A percentile compares a stretch with the other conserved stretches of the same genome.
Conservation (phyloP, 2,888 invertebrate species). For the Copidosoma aretas region DNA sequence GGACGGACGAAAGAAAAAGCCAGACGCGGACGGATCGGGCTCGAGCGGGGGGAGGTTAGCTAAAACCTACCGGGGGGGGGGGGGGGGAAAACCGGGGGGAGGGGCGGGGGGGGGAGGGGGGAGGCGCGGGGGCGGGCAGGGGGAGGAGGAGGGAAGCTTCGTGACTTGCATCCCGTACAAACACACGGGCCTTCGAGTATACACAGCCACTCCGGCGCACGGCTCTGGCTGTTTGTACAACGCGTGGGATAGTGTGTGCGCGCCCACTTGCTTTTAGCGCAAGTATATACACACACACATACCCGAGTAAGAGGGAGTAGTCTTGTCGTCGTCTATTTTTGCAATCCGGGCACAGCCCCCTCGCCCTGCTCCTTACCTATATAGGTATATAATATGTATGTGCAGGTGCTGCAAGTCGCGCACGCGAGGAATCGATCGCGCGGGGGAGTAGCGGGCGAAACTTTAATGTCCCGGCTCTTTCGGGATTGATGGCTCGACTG, state of each 20-base stretch:
- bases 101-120: background rate
- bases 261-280: too few relatives aligned
- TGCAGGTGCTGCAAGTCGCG: too few relatives aligned
- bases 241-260: too few relatives aligned
- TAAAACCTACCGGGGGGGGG: background rate
- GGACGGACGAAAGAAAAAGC: too few relatives aligned
- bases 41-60: background rate
- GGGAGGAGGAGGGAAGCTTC: conserved; percentile 11
- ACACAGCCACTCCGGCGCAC: too few relatives aligned
- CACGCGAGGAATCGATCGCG: conserved; percentile 18
- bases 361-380: too few relatives aligned
- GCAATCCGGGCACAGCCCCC: conserved; percentile 11
- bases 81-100: background rate
- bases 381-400: too few relatives aligned
- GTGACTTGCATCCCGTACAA: conserved; percentile 26
- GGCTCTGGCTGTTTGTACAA: too few relatives aligned
- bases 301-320: too few relatives aligned
- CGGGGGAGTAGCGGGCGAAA: background rate
- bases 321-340: conserved; percentile 33
- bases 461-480: conserved; percentile 31
- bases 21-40: background rate
- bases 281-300: too few relatives aligned
- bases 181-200: too few relatives aligned
- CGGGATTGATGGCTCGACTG: conserved; percentile 21
- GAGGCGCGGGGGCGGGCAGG: background rate